phyloP scores from a whole-genome alignment of 2,888 invertebrate species.

The Clivina fossor region DNA sequence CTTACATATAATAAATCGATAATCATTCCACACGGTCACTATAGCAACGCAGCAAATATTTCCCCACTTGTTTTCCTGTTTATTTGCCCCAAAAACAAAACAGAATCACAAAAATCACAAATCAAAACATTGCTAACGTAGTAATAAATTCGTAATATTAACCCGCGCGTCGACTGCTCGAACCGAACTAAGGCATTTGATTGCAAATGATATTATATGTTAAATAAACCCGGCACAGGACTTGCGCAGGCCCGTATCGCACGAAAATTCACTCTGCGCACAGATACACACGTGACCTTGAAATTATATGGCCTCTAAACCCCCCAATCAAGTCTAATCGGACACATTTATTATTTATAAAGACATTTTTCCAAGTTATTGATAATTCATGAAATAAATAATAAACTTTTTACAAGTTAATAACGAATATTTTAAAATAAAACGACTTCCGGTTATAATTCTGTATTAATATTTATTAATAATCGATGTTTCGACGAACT shows the following conservation, averaged over 20 bases:
- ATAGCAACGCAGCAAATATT: conserved; percentile 14
- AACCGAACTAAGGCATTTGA: conserved; percentile 12
- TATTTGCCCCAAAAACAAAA: no score
- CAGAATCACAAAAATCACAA: conserved; percentile 3
- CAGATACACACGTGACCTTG: no score
- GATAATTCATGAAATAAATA: no score
- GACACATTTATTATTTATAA: no score
- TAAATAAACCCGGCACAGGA: conserved; percentile 16
- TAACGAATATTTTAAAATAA: no score
- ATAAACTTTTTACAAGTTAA: no score
- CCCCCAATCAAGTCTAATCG: conserved; percentile 1
- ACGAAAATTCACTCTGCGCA: conserved; percentile 10
- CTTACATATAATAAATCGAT: conserved; percentile 21
- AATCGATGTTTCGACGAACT: no score
- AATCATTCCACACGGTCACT: conserved; percentile 25
- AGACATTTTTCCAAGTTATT: no score
- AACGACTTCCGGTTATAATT: no score
- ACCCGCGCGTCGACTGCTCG: conserved; percentile 12
- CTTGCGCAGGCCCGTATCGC: conserved; percentile 18
- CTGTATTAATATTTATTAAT: no score
- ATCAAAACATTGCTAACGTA: conserved; percentile 10
- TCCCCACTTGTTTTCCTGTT: conserved; percentile 8
- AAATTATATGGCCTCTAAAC: no score
- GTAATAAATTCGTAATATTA: not conserved
- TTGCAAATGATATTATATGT: conserved; percentile 18